phyloP scores from a whole-genome alignment of 2,113 vertebrate species.

The Heteronetta atricapilla region DNA sequence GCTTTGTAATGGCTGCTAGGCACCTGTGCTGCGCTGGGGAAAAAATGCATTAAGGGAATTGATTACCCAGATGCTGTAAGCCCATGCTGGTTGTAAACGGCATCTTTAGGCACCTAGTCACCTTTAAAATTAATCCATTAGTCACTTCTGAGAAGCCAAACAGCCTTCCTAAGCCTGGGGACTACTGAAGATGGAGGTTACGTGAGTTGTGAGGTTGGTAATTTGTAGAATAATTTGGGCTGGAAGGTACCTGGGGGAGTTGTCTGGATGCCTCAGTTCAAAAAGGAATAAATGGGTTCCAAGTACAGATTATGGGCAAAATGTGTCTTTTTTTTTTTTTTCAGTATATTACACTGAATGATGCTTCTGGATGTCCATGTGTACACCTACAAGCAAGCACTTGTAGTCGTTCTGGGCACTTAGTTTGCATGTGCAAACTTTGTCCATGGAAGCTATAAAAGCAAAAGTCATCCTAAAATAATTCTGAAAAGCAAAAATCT shows the following conservation, averaged over 20 bases:
- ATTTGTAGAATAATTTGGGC: neutral
- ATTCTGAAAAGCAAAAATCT: neutral
- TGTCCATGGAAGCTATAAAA: neutral
- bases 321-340: neutral
- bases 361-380: neutral
- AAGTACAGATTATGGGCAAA: neutral
- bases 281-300: neutral
- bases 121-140: neutral
- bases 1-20: neutral
- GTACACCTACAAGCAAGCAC: neutral
- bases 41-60: neutral
- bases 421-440: neutral
- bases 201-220: fast-evolving
- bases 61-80: neutral
- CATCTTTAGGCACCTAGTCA: neutral
- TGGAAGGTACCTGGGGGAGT: neutral
- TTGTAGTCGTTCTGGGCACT: neutral
- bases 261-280: neutral
- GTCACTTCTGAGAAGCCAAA: neutral
- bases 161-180: neutral
- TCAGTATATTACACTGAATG: neutral
- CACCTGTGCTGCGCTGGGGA: neutral
- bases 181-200: neutral
- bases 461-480: neutral
- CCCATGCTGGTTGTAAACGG: neutral